phyloP scores from a whole-genome alignment of 2,888 invertebrate genomes.

The Hypena proboscidalis region DNA sequence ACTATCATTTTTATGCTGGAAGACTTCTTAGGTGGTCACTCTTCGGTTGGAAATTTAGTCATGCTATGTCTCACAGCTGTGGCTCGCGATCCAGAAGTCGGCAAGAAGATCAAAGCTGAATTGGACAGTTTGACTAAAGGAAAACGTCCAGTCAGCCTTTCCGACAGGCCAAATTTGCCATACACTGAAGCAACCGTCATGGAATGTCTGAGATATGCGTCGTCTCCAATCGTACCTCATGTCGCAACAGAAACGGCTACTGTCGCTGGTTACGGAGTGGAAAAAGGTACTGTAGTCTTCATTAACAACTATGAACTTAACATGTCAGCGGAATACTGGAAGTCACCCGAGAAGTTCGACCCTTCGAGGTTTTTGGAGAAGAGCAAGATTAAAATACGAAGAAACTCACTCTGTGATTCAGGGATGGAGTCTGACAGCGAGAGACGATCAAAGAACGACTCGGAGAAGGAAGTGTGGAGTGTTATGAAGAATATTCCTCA shows the following conservation, averaged over 20 bases:
- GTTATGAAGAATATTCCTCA: conserved; percentile 87
- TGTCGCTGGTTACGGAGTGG: conserved; percentile 89
- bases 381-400: conserved; percentile 60
- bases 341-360: conserved; percentile 88
- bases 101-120: conserved; percentile 88
- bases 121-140: conserved; percentile 86
- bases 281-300: conserved; percentile 92
- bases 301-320: conserved; percentile 94
- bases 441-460: conserved; percentile 56
- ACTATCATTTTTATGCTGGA: conserved; percentile 93
- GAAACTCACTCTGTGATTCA: conserved; percentile 82
- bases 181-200: conserved; percentile 93
- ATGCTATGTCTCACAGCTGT: conserved; percentile 91
- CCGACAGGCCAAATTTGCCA: conserved; percentile 88
- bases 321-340: conserved; percentile 90
- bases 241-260: conserved; percentile 92
- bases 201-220: conserved; percentile 91
- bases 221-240: conserved; percentile 96
- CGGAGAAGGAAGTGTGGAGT: conserved; percentile 67
- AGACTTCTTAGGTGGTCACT: conserved; percentile 95
- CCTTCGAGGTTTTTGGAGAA: conserved; percentile 90
- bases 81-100: conserved; percentile 88
- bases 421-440: conserved; percentile 84
- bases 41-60: conserved; percentile 93
- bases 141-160: conserved; percentile 84